A percentile compares a stretch with the other conserved stretches of the same genome.
Evolutionary conservation across 2,888 invertebrate species (phyloP).

Genomic region (Apeira syringaria): DNA sequence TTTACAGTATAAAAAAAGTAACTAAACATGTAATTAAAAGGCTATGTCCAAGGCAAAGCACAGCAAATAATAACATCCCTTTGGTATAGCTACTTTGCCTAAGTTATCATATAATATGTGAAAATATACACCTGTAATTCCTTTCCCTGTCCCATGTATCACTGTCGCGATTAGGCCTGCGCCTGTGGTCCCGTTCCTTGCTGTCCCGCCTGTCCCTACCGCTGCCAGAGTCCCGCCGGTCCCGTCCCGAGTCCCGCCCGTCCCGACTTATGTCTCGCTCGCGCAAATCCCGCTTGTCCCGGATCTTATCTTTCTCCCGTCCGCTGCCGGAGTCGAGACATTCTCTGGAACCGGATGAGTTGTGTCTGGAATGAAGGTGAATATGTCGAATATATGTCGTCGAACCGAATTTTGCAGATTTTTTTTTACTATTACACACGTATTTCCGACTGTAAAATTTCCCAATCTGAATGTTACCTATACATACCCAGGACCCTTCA

Average conservation of each 20-base stretch:
- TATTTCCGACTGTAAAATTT: no score
- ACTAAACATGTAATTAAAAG: no score
- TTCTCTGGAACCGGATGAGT: constrained; percentile 76
- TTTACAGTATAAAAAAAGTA: no score
- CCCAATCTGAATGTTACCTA: no score
- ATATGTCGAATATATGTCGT: no score
- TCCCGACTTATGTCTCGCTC: constrained; percentile 68
- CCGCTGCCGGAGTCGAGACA: constrained; percentile 78
- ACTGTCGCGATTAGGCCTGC: constrained; percentile 62
- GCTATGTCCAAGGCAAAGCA: no score
- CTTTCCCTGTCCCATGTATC: constrained; percentile 70
- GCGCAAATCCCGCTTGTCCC: constrained; percentile 67
- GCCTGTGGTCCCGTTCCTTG: constrained; percentile 43
- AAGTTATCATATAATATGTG: no score
- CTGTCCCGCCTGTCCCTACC: constrained; percentile 60
- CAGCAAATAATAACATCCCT: no score
- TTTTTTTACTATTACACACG: no score
- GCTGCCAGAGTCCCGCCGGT: constrained; percentile 63
- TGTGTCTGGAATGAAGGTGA: constrained; percentile 54
- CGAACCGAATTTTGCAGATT: no score
- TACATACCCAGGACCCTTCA: no score
- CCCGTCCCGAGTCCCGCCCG: constrained; percentile 71
- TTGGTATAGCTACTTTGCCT: no score
- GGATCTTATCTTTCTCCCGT: constrained; percentile 71
- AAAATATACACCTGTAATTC: constrained; percentile 48